Evolutionary conservation across 23 tunicate genomes (phyloP).

Genomic region (Ascidia mentula): DNA sequence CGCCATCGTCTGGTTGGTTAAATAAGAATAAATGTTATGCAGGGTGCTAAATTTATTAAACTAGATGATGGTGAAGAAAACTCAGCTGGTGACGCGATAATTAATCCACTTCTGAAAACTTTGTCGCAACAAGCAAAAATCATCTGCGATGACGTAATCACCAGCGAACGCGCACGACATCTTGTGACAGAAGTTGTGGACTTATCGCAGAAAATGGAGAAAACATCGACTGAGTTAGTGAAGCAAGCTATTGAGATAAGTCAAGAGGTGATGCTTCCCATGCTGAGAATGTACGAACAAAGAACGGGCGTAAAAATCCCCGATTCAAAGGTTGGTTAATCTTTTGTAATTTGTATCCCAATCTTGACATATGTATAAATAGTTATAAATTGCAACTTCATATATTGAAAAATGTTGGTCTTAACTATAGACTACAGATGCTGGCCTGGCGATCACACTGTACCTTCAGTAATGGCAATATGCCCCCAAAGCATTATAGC

Average conservation of each 20-base stretch:
- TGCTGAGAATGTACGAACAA: constrained; percentile 54
- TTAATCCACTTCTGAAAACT: background rate
- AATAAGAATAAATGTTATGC: background rate
- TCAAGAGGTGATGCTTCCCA: constrained; percentile 59
- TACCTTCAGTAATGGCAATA: no score
- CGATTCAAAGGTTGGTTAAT: constrained; percentile 20
- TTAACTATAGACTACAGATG: no score
- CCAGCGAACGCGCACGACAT: background rate
- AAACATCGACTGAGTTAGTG: constrained; percentile 23
- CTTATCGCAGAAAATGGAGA: background rate
- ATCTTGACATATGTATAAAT: no score
- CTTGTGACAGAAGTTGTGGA: constrained; percentile 2
- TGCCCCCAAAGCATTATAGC: no score
- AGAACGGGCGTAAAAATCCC: constrained; percentile 21
- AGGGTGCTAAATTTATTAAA: background rate
- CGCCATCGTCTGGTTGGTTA: background rate
- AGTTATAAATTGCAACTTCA: no score
- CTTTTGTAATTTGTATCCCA: no score
- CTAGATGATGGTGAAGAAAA: constrained; percentile 22
- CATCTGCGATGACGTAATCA: constrained; percentile 31
- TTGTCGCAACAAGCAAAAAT: constrained; percentile 23
- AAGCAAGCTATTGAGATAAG: constrained; percentile 39
- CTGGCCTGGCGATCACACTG: no score
- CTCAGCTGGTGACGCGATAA: constrained; percentile 32
- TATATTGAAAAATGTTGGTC: no score